Evolutionary conservation across 2,888 invertebrate species (phyloP), one percentile per base, ranked within the genome.

Genomic region (Cartodere bifasciata): DNA sequence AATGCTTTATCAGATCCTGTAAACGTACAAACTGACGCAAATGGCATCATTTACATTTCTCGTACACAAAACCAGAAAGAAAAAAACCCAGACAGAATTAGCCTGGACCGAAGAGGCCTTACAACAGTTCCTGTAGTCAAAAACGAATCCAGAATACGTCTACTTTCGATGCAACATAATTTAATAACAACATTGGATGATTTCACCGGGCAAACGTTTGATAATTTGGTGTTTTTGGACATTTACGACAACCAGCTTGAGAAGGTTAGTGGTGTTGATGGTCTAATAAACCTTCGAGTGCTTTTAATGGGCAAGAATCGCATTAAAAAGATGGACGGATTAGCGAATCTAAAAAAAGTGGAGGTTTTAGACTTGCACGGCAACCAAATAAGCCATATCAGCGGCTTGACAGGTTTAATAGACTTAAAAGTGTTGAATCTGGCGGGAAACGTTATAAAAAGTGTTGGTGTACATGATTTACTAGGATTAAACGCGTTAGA

Each of bases 211-310:
- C 54, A 62, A 34, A 45, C 53, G 27, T 67, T 86, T 42, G 74
- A 72, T 12, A 77, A 81, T 58, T 65, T 94, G 35, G 90, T 92
- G 11, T 92, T 92, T 57, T 70, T 94, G 35, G 92, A 94, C 62
- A 69, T 94, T 34, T 94, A 92, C 54, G 88, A 92, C 60, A 94
- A 94, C 62, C 88, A 91, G 59, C 75, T 94, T 38, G 91, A 91
- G 43, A 77, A 77, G 52, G 81, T 92, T 37, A 73, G 75, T 33
- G 81, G 77, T 32, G 64, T 94, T 36, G 78, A 80, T 45, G 23
- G 14, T 30, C 65, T 92, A 28, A 74, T 75, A 39, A 82, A 80
- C 48, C 65, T 92, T 29, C 67, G 90, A 41, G 91, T 92, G 9
- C 67, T 94, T 32, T 65, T 92, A 39, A 69, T 94, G 55, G 92